phyloP scores from a whole-genome alignment of 2,797 vertebrate species.

The Silurus lanzhouensis region DNA sequence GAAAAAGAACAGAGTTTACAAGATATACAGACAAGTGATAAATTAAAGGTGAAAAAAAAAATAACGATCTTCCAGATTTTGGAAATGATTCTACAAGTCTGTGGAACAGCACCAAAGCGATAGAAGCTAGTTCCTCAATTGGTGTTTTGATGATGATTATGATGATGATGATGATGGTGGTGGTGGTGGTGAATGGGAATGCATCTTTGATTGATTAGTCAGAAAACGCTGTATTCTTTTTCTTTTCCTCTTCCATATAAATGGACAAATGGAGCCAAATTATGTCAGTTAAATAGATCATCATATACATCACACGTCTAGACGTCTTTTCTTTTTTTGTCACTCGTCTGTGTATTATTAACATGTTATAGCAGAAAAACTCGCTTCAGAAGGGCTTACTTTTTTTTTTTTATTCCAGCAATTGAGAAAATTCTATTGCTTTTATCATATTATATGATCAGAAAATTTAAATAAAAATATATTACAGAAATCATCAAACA shows the following conservation, averaged over 20 bases:
- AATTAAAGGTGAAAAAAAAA: neutral
- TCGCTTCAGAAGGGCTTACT: slow-evolving; percentile 12
- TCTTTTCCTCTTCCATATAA: neutral
- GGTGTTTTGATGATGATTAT: neutral
- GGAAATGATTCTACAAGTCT: neutral
- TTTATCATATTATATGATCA: slow-evolving; percentile 4
- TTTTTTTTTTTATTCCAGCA: slow-evolving; percentile 32
- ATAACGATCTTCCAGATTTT: neutral
- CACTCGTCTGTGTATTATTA: neutral
- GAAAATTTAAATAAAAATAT: slow-evolving; percentile 16
- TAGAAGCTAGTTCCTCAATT: neutral
- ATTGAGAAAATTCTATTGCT: neutral
- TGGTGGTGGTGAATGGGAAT: neutral
- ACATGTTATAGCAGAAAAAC: neutral
- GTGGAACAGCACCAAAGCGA: neutral
- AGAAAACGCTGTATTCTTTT: too few species aligned
- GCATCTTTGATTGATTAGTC: neutral
- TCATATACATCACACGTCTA: neutral
- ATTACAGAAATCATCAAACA: neutral
- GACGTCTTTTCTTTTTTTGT: neutral
- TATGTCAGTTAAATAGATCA: neutral
- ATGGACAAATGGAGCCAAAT: neutral
- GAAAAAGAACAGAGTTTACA: neutral
- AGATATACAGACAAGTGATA: neutral
- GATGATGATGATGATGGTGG: neutral